A percentile compares a stretch with the other conserved stretches of the same genome.
phyloP scores from a whole-genome alignment of 2,888 invertebrate genomes.

The Morpho achilles region DNA sequence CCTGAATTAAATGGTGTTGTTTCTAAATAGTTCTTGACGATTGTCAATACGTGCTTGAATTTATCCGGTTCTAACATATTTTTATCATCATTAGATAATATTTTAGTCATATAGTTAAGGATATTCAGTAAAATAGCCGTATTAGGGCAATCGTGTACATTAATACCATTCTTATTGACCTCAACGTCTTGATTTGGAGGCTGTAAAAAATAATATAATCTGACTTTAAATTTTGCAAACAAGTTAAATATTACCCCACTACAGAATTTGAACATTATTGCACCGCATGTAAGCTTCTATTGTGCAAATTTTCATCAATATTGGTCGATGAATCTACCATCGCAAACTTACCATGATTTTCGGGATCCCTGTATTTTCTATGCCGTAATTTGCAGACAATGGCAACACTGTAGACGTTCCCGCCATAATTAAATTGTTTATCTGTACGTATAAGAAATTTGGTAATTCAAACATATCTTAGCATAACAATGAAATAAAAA shows the following conservation, averaged over 20 bases:
- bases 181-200: neutral
- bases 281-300: too few species aligned
- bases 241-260: too few species aligned
- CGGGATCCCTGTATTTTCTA: neutral
- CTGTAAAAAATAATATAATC: neutral
- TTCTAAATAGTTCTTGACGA: conserved; percentile 13
- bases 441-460: neutral
- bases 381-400: neutral
- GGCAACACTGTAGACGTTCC: neutral
- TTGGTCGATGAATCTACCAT: too few species aligned
- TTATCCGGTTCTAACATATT: conserved; percentile 11
- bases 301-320: too few species aligned
- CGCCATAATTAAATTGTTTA: neutral
- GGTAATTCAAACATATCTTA: too few species aligned
- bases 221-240: too few species aligned
- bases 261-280: too few species aligned
- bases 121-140: conserved; percentile 16
- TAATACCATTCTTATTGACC: neutral
- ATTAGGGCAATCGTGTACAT: conserved; percentile 17
- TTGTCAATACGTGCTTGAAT: conserved; percentile 17
- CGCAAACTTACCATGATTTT: neutral
- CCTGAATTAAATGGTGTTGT: conserved; percentile 4
- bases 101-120: conserved; percentile 9
- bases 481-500: too few species aligned
- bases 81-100: conserved; percentile 4